A percentile compares a stretch with the other conserved stretches of the same genome.
phyloP scores from a whole-genome alignment of 2,888 invertebrate genomes.

The Carterocephalus palaemon region DNA sequence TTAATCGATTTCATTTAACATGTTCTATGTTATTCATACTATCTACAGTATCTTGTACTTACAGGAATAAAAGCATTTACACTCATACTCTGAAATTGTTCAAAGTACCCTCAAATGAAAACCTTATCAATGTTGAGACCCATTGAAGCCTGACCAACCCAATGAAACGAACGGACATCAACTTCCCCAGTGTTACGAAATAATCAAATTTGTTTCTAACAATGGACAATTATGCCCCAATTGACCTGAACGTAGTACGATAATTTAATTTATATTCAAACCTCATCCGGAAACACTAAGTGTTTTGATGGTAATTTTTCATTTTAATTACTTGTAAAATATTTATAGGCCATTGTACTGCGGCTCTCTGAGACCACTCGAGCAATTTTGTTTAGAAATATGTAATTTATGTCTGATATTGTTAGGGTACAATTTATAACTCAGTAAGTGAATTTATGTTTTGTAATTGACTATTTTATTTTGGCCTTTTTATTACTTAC shows the following conservation, averaged over 20 bases:
- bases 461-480: constrained; percentile 29
- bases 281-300: constrained; percentile 43
- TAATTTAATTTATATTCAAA: constrained; percentile 21
- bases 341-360: constrained; percentile 71
- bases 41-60: no score
- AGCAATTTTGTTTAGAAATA: constrained; percentile 40
- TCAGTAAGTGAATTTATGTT: constrained; percentile 34
- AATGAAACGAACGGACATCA: constrained; percentile 30
- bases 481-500: not conserved
- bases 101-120: no score
- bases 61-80: no score
- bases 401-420: constrained; percentile 61
- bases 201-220: constrained; percentile 30
- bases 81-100: no score
- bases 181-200: constrained; percentile 27
- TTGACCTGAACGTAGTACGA: constrained; percentile 34
- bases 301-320: constrained; percentile 52
- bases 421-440: constrained; percentile 39
- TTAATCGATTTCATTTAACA: no score
- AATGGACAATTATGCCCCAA: constrained; percentile 51
- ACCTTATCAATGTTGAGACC: no score
- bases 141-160: constrained; percentile 17
- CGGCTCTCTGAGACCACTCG: constrained; percentile 41
- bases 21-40: no score
- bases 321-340: constrained; percentile 71